phyloP scores from a whole-genome alignment of 2,888 invertebrate genomes.

The Flabesymbios commensalis region DNA sequence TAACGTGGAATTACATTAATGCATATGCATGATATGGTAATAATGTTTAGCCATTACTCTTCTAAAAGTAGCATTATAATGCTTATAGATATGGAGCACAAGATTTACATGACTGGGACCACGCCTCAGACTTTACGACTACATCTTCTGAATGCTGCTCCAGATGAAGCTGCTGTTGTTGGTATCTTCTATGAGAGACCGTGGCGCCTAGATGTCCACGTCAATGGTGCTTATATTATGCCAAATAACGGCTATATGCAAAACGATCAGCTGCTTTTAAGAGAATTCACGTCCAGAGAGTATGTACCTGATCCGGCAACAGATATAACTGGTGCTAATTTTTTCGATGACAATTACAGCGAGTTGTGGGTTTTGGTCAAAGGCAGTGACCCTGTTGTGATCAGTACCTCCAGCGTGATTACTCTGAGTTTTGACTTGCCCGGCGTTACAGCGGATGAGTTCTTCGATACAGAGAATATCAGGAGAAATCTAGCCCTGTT shows the following conservation, averaged over 20 bases:
- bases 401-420: neutral
- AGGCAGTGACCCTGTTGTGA: neutral
- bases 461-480: constrained; percentile 36
- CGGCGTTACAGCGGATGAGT: constrained; percentile 4
- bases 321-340: constrained; percentile 6
- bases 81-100: neutral
- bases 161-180: constrained; percentile 39
- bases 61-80: too few species aligned
- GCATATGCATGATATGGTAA: too few species aligned
- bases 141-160: constrained; percentile 41
- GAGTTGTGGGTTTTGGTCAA: neutral
- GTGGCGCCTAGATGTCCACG: constrained; percentile 41
- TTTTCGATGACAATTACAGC: neutral
- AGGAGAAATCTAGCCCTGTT: constrained; percentile 46
- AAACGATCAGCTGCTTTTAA: neutral
- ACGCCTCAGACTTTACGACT: constrained; percentile 47
- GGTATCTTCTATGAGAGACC: constrained; percentile 42
- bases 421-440: constrained; percentile 8
- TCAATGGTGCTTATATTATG: constrained; percentile 3
- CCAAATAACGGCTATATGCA: constrained; percentile 8
- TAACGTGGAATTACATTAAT: too few species aligned
- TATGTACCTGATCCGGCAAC: neutral
- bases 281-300: neutral
- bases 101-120: constrained; percentile 36
- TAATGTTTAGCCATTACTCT: too few species aligned